Base-by-base conservation (phyloP, 2,888 invertebrate genomes). In the Diaperis boleti region DNA sequence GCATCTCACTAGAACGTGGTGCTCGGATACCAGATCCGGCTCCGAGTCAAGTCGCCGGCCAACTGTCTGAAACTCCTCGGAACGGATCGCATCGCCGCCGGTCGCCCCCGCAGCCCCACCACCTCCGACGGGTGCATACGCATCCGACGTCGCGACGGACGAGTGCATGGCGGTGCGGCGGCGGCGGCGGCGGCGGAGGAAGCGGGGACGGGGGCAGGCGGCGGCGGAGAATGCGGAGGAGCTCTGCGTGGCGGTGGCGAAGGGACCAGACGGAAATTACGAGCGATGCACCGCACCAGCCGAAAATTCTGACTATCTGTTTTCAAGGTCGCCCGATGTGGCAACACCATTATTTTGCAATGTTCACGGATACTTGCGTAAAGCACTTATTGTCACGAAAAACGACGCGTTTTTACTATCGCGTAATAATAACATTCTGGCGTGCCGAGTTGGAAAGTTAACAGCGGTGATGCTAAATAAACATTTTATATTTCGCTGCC, bases 1-100 rank as follows among this genome's bases (percentile, higher is more conserved):
- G 64, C 66, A 60, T 64, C 47, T 56, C 61, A 57, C 62, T 64
- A 15, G 31, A n/a, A 18, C 18, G n/a, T n/a, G n/a, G n/a, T 37
- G 60, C 80, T 78, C 81, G 26, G 26, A 13, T 33, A 22, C 22
- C 33, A 33, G 69, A 82, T 81, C 82, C 82, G 82, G 81, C 82
- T 82, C 78, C 78, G 79, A 79, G 80, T 81, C 82, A 81, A 81
- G 82, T 82, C 80, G 82, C 81, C 83, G 82, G 82, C 81, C 81
- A 81, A 82, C 82, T 82, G 82, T 81, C 81, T 80, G 81, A 66
- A 47, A 79, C 78, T n/a, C n/a, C n/a, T 71, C 69, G 69, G 69
- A 65, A 62, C 61, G 65, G 61, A 64, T 67, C 68, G 70, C 69
- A 56, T 26, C 65, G 68, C 67, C 47, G 56, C 62, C 62, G 64